Percentiles rank a stretch among this genome's conserved stretches.
These are phyloP conservation scores for Gari tellinella DNA, from an alignment of 2,888 invertebrate genomes.

Conservation along the genomic window DNA sequence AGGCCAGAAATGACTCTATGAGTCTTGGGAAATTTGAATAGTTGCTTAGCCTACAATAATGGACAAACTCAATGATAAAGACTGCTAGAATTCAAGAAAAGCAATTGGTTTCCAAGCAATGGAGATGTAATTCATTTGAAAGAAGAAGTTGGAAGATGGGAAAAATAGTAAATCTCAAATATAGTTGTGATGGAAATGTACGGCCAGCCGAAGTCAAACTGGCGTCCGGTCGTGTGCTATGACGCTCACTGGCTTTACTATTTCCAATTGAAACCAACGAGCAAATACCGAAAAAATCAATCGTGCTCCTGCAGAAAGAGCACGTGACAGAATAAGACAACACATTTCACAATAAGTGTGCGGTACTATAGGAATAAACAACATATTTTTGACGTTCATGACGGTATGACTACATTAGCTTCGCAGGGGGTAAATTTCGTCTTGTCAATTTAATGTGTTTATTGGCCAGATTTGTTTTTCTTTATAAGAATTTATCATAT, in stretches of 20 bases:
- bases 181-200: slow-evolving; percentile 6
- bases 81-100: background rate
- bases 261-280: slow-evolving; percentile 4
- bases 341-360: too few species aligned
- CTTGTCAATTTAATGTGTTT: too few species aligned
- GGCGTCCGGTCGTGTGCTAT: background rate
- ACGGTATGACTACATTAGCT: too few species aligned
- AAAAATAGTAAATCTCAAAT: background rate
- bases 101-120: background rate
- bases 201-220: slow-evolving; percentile 8
- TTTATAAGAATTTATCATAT: too few species aligned
- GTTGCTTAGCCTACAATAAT: background rate
- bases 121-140: background rate
- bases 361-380: too few species aligned
- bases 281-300: too few species aligned
- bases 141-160: slow-evolving; percentile 2
- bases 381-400: too few species aligned
- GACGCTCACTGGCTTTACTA: background rate
- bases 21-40: slow-evolving; percentile 8
- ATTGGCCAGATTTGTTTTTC: too few species aligned
- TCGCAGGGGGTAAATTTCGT: too few species aligned
- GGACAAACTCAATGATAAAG: slow-evolving; percentile 9
- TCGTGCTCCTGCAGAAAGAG: too few species aligned
- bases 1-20: background rate
- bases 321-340: too few species aligned